These are phyloP conservation scores for Nowickia ferox DNA, from an alignment of 2,888 invertebrate genomes.

Conservation along the genomic window DNA sequence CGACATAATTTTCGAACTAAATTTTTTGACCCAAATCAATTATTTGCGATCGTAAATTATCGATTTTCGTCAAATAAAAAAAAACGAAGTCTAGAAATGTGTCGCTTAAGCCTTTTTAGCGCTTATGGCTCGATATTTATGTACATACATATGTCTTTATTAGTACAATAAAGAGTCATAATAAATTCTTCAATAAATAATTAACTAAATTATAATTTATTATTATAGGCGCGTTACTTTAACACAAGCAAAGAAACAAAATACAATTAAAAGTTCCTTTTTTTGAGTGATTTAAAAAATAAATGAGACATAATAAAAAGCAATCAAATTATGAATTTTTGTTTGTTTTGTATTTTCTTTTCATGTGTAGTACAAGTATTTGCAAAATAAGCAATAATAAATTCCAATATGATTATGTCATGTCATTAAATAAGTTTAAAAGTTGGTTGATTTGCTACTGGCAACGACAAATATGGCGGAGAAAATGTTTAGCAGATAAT, in stretches of 20 bases:
- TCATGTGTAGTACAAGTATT: conserved; percentile 32
- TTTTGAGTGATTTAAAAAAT: background rate
- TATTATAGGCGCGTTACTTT: conserved; percentile 1
- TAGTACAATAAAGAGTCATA: conserved; percentile 19
- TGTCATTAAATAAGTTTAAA: conserved; percentile 68
- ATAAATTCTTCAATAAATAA: conserved; percentile 22
- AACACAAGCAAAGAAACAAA: background rate
- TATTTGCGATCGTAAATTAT: no score
- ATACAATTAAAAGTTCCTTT: conserved; percentile 7
- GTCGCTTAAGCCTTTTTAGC: no score
- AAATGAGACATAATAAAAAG: conserved; percentile 7
- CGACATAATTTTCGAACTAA: no score
- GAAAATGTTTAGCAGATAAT: conserved; percentile 24
- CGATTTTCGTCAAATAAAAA: no score
- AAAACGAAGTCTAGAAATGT: no score
- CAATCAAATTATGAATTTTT: conserved; percentile 46
- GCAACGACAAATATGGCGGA: conserved; percentile 10
- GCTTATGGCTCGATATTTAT: no score
- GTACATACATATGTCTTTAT: conserved; percentile 35
- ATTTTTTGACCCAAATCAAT: no score
- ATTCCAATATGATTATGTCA: conserved; percentile 79
- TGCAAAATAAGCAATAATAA: conserved; percentile 57
- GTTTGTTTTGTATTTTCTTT: background rate
- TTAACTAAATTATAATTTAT: no score
- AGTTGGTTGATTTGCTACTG: background rate